Conservation (phyloP, 1,140 invertebrate genomes). For the Dreissena rostriformis region DNA sequence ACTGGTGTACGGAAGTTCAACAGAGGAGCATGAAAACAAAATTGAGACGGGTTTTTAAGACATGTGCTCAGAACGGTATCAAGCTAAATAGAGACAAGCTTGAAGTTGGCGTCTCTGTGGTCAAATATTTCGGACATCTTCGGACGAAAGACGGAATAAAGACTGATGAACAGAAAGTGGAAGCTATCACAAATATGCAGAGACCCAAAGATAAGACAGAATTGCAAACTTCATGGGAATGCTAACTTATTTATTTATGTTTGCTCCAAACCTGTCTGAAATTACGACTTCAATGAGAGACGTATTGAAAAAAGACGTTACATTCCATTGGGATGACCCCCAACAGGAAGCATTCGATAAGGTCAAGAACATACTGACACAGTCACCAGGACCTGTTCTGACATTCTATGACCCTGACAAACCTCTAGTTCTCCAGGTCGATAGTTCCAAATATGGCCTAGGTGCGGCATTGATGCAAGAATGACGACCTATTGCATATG, state of each 20-base stretch:
- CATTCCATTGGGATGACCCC: conserved; percentile 19
- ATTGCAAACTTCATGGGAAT: conserved; percentile 72
- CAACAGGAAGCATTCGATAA: conserved; percentile 39
- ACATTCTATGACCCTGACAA: conserved; percentile 34
- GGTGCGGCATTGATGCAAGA: conserved; percentile 6
- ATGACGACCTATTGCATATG: conserved; percentile 1
- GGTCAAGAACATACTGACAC: conserved; percentile 30
- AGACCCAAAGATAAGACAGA: conserved; percentile 21
- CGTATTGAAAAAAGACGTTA: background rate
- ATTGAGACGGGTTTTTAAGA: background rate
- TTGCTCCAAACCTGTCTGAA: conserved; percentile 14
- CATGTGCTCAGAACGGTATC: too few species aligned
- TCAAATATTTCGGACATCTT: conserved; percentile 14
- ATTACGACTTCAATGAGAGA: conserved; percentile 18
- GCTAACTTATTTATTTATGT: conserved; percentile 60
- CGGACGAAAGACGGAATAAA: background rate
- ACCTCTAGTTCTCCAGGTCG: background rate
- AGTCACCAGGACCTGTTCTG: conserved; percentile 18
- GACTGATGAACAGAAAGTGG: background rate
- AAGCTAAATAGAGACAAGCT: conserved; percentile 10
- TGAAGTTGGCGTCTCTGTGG: background rate
- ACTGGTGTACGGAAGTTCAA: background rate
- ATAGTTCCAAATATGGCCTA: background rate
- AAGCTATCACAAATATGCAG: background rate
- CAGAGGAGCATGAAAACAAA: conserved; percentile 18